Evolutionary conservation across 2,888 invertebrate genomes (phyloP).

Genomic region (Enchytraeus crypticus): DNA sequence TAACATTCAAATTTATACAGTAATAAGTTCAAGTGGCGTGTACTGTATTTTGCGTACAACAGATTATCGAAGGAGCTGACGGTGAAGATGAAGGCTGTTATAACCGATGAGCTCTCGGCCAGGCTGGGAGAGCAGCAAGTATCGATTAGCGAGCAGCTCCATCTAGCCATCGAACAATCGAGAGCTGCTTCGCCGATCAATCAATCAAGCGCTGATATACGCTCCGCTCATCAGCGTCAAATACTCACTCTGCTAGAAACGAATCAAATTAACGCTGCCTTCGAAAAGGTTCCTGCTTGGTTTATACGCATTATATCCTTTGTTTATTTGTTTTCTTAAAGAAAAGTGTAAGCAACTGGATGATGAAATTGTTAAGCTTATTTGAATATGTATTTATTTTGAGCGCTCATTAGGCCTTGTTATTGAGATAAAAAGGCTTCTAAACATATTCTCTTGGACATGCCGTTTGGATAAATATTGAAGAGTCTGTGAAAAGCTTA

Average conservation of each 20-base stretch:
- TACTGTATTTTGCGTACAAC: constrained; percentile 9
- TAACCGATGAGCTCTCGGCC: not conserved
- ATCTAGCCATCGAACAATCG: constrained; percentile 57
- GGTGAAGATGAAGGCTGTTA: constrained; percentile 27
- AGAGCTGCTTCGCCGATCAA: constrained; percentile 52
- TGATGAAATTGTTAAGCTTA: not conserved
- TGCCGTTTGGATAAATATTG: no score
- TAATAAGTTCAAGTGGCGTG: no score
- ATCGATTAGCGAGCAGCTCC: constrained; percentile 56
- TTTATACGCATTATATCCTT: not conserved
- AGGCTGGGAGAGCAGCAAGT: constrained; percentile 52
- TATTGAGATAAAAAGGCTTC: no score
- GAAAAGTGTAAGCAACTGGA: not conserved
- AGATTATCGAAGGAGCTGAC: constrained; percentile 46
- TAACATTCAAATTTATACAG: no score
- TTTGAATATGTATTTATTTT: no score
- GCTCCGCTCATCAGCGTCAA: constrained; percentile 45
- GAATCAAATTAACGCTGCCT: constrained; percentile 76
- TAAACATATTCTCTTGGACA: no score
- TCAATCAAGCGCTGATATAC: constrained; percentile 16
- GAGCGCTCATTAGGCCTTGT: no score
- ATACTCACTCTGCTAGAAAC: constrained; percentile 58
- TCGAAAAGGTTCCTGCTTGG: constrained; percentile 56
- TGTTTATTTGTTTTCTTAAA: not conserved
- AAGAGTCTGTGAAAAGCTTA: no score